Evolutionary conservation across 53 echinoderm and acorn worm species (phyloP).

Genomic region (Hippasteria phrygiana): DNA sequence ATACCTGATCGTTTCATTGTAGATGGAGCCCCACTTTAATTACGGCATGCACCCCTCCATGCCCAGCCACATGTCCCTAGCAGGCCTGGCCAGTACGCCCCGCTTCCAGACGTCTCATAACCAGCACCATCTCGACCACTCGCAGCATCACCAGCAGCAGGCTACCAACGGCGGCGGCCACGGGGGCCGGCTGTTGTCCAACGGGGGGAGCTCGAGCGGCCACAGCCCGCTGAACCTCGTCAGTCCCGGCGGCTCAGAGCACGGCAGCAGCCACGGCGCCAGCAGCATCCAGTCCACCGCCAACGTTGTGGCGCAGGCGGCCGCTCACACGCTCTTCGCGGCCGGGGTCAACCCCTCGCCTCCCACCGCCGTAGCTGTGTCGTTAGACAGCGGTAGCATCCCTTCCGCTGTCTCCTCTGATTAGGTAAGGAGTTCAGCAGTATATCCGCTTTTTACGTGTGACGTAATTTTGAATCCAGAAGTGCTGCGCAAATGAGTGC

Average conservation of each 20-base stretch:
- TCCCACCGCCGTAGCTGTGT: constrained; percentile 74
- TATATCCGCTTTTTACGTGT: too few relatives aligned
- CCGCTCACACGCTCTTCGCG: constrained; percentile 59
- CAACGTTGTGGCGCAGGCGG: constrained; percentile 35
- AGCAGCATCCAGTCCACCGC: constrained; percentile 5
- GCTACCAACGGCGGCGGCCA: not conserved
- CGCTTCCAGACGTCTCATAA: constrained; percentile 66
- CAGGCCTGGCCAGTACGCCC: constrained; percentile 59
- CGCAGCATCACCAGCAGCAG: constrained; percentile 2
- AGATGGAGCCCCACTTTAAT: constrained; percentile 57
- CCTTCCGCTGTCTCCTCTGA: constrained; percentile 28
- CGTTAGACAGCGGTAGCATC: constrained; percentile 58
- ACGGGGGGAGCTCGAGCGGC: constrained; percentile 43
- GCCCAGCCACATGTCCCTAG: constrained; percentile 21
- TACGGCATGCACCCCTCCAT: constrained; percentile 48
- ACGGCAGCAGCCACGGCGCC: too few relatives aligned
- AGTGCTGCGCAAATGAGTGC: too few relatives aligned
- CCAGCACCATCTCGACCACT: constrained; percentile 56
- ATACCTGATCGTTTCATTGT: too few relatives aligned
- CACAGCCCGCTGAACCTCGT: constrained; percentile 57
- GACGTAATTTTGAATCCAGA: too few relatives aligned
- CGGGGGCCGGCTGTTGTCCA: constrained; percentile 7
- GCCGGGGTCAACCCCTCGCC: constrained; percentile 75
- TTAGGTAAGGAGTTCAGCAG: not conserved
- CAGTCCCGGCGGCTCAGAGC: constrained; percentile 62